Evolutionary conservation across 2,113 vertebrate species (phyloP), one percentile per base, ranked within the genome.

Genomic region (Astur gentilis): DNA sequence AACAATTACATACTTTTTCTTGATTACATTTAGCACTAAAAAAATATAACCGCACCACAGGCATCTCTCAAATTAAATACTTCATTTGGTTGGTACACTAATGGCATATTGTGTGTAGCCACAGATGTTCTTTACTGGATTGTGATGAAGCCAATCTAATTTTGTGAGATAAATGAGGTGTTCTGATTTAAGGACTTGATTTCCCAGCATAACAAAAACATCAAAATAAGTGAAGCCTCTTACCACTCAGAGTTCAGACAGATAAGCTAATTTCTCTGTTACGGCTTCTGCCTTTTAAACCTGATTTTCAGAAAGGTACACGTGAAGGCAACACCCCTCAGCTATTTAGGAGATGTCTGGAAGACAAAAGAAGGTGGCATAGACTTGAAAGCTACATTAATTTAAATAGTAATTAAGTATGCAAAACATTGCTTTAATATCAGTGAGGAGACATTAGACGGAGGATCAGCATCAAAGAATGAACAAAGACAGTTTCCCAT

Each of bases 91-190:
- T 95, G 83, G 70, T 81, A 11, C 42, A 52, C 26, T 79, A 90
- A 84, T 18, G 72, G 61, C 42, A 84, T 25, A 66, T 54, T 91
- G 23, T 70, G 49, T 84, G 36, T 36, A 95, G 83, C 34, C 75
- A 94, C 69, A 92, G 84, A 87, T 83, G 76, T 90, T 94, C 73
- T 75, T 72, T 55, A 80, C 67, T 47, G 42, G 42, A 16, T 49
- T 95, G 45, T 77, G 40, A 66, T 16, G 18, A 96, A 89, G 91
- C 54, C 72, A 90, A 77, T 52, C 58, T 87, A 64, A 95, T 90
- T 96, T 85, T 78, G 40, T 23, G 58, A 92, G 80, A 93, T 36
- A 88, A 95, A 93, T 94, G 61, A 81, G 67, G 34, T 95, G 64
- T 72, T 81, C 83, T 75, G 45, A 95, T 71, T 92, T 94, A 88